Evolutionary conservation across 1,140 invertebrate genomes (phyloP).

Genomic region (Drosophila varians): DNA sequence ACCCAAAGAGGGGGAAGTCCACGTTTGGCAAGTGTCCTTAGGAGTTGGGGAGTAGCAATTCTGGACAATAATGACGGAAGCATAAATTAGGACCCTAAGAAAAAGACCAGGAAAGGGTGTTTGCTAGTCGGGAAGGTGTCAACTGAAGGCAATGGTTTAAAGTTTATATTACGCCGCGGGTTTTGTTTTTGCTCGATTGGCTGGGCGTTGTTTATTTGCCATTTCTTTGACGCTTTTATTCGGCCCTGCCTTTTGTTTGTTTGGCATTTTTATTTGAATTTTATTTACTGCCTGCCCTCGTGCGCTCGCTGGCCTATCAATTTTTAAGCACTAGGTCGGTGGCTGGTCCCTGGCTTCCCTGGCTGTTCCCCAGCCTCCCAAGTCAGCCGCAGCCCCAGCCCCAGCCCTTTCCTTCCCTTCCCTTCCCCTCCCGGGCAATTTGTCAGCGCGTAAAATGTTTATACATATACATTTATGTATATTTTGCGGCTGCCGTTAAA

Average conservation of each 20-base stretch:
- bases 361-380: not conserved
- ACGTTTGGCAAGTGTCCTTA: not conserved
- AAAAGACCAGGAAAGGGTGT: constrained; percentile 23
- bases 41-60: not conserved
- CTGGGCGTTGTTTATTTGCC: constrained; percentile 68
- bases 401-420: no score
- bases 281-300: constrained; percentile 71
- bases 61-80: no score
- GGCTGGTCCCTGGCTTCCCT: constrained; percentile 1
- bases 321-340: constrained; percentile 59
- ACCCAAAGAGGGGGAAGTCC: not conserved
- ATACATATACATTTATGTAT: constrained; percentile 46
- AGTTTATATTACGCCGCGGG: constrained; percentile 36
- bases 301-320: constrained; percentile 62
- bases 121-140: constrained; percentile 4
- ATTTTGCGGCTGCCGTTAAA: constrained; percentile 67
- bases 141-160: no score
- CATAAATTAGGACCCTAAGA: no score
- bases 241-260: constrained; percentile 53
- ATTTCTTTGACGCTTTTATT: constrained; percentile 80
- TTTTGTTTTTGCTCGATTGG: constrained; percentile 57
- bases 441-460: constrained; percentile 50
- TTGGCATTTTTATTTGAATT: constrained; percentile 78
- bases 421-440: constrained; percentile 38
- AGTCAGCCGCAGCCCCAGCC: not conserved